These are phyloP conservation scores for Vulpes lagopus DNA, from an alignment of 2,113 vertebrate species.

Conservation along the genomic window DNA sequence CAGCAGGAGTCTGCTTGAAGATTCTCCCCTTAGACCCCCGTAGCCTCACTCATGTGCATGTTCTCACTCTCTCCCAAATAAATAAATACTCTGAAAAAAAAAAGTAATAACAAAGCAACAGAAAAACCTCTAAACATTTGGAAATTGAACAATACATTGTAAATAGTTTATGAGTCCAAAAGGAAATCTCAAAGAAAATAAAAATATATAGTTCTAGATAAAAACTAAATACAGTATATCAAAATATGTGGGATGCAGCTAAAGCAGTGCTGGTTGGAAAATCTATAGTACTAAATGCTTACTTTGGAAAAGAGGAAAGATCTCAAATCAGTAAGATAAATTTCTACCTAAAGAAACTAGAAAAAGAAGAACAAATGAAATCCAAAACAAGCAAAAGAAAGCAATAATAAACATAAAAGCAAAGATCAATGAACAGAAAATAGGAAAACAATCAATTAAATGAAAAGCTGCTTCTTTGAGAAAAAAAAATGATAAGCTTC, in stretches of 20 bases:
- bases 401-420: not conserved
- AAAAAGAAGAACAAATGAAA: not conserved
- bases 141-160: not conserved
- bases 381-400: not conserved
- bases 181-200: not conserved
- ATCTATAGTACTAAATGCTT: not conserved
- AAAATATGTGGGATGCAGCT: not conserved
- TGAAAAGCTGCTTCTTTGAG: not conserved
- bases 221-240: not conserved
- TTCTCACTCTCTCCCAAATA: not conserved
- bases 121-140: not conserved
- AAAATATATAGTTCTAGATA: not conserved
- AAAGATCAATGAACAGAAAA: not conserved
- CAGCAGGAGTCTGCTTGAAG: not conserved
- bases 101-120: not conserved
- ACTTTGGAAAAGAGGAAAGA: not conserved
- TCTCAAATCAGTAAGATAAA: not conserved
- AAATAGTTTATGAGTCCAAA: not conserved
- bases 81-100: no score
- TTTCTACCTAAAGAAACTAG: not conserved
- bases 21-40: not conserved
- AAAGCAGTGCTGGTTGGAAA: not conserved
- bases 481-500: not conserved
- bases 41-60: not conserved
- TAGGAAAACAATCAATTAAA: not conserved